Percentiles rank a stretch among this genome's conserved stretches.
These are phyloP conservation scores for Venustoraphidia nigricollis DNA, from an alignment of 2,888 invertebrate species.

Conservation along the genomic window DNA sequence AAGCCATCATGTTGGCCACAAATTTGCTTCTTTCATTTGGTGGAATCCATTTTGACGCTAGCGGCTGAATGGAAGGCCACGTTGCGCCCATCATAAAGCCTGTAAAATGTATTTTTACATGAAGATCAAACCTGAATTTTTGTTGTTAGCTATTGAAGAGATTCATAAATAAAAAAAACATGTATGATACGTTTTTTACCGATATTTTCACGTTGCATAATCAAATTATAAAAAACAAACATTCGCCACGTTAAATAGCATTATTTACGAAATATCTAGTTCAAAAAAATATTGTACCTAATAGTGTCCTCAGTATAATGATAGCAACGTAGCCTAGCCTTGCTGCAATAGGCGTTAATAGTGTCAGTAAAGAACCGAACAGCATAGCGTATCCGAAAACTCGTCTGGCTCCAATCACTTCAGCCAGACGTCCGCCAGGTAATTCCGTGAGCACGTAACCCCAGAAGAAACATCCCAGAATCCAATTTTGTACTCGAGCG, in stretches of 20 bases:
- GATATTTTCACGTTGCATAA: constrained; percentile 37
- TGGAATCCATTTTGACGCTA: constrained; percentile 90
- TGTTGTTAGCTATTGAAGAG: not conserved
- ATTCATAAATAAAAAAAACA: not conserved
- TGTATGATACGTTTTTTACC: constrained; percentile 9
- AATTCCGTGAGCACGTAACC: constrained; percentile 81
- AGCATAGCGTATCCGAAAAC: constrained; percentile 82
- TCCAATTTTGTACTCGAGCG: constrained; percentile 59
- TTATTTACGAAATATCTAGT: too few species aligned
- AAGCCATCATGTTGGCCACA: constrained; percentile 86
- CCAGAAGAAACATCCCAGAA: constrained; percentile 83
- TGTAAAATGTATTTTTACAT: constrained; percentile 6
- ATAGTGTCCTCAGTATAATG: constrained; percentile 50
- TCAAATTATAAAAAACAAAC: constrained; percentile 33
- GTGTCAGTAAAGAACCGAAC: constrained; percentile 62
- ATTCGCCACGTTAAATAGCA: too few species aligned
- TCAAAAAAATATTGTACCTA: too few species aligned
- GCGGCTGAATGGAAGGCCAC: constrained; percentile 86
- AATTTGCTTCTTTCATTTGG: constrained; percentile 87
- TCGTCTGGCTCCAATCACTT: constrained; percentile 62
- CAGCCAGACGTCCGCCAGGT: constrained; percentile 75
- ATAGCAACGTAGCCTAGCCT: constrained; percentile 47
- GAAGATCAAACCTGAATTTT: constrained; percentile 1
- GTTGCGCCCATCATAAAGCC: constrained; percentile 53
- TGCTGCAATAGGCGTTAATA: constrained; percentile 69